Evolutionary conservation across 2,888 invertebrate genomes (phyloP), one percentile per base, ranked within the genome.

Genomic region (Ganaspis brasiliensis): DNA sequence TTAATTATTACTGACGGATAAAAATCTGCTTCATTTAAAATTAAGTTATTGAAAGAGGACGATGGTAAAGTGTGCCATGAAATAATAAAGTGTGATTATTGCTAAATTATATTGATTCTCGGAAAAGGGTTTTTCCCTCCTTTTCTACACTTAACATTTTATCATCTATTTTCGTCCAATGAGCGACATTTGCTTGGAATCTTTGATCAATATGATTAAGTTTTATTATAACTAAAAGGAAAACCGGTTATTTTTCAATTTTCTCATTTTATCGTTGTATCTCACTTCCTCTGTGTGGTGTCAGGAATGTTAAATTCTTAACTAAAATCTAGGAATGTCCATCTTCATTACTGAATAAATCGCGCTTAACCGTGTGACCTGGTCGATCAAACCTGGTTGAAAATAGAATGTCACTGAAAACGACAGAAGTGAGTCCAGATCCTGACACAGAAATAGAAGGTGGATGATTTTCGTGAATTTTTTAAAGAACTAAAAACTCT

Each of bases 261-360:
- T 79, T 74, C 77, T 79, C 78, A 84, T 83, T 82, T 79, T 81
- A 80, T 76, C 77, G 74, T 71, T 72, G 76, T 21, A 45, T 45
- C 19, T 24, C 45, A 45, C 67, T 67, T 67, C 24, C 40, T 67
- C 67, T 67, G n/a, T 24, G 9, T n/a, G 31, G 31, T 67, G 45
- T 67, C 67, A 45, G 67, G 40, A 45, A 24, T 45, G 52, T 83
- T 87, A 85, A 86, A 87, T 87, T 85, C 81, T 87, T 83, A 81
- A 80, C 82, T 82, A 85, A 85, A 81, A 81, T 81, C 81, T 57
- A 78, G 81, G 79, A 81, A 87, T 85, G 89, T 89, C 90, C 82
- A 89, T 90, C 87, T 88, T 89, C 88, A 88, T 90, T 90, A 89
- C 83, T 71, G 55, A 19, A 26, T 67, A 67, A 37, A 19, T 52